These are phyloP conservation scores for Acleris literana DNA, from an alignment of 2,888 invertebrate species.

Conservation along the genomic window DNA sequence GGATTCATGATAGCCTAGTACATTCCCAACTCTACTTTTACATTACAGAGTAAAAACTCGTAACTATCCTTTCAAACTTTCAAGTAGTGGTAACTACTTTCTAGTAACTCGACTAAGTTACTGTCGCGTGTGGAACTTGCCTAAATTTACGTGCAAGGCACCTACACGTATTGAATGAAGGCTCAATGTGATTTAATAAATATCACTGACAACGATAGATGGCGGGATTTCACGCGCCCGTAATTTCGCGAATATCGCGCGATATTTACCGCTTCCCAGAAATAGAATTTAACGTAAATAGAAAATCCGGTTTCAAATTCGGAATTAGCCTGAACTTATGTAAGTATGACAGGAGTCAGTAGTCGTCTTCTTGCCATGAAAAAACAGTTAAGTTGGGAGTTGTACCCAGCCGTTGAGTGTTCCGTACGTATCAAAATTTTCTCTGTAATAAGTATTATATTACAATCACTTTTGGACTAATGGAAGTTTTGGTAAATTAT, in stretches of 20 bases:
- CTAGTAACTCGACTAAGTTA: background rate
- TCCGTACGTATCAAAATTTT: too few relatives aligned
- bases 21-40: background rate
- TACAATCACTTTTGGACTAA: too few relatives aligned
- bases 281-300: slow-evolving; percentile 2
- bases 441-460: too few relatives aligned
- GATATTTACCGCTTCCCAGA: slow-evolving; percentile 2
- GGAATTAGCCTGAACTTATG: too few relatives aligned
- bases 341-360: too few relatives aligned
- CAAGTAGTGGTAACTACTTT: background rate
- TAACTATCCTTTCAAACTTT: background rate
- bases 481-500: too few relatives aligned
- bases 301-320: too few relatives aligned
- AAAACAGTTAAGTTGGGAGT: too few relatives aligned
- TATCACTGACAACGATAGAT: slow-evolving; percentile 17
- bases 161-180: background rate
- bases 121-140: background rate
- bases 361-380: too few relatives aligned
- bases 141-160: slow-evolving; percentile 6
- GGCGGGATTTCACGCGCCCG: slow-evolving; percentile 14
- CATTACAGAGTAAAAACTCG: background rate
- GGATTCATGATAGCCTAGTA: too few relatives aligned
- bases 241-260: background rate
- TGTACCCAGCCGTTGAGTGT: too few relatives aligned
- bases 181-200: slow-evolving; percentile 16